Evolutionary conservation across 2,797 vertebrate species (phyloP).

Genomic region (Tangara arthus): DNA sequence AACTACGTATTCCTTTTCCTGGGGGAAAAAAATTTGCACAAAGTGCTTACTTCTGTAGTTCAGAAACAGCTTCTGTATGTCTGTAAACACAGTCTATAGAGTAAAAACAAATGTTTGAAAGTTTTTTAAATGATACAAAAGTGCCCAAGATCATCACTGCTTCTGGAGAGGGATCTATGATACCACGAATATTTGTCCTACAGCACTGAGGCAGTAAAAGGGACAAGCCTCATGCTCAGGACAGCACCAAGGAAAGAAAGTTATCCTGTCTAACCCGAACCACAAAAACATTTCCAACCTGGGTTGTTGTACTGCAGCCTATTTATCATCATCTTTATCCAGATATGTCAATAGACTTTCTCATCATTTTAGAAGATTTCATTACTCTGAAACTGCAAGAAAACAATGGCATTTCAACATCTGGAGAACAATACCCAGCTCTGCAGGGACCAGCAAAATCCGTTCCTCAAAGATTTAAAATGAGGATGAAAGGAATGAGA

Average conservation of each 20-base stretch:
- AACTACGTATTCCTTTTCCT: neutral
- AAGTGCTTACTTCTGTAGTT: neutral
- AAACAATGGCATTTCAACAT: neutral
- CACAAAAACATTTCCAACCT: neutral
- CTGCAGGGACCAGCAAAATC: neutral
- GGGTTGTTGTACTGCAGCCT: neutral
- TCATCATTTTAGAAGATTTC: neutral
- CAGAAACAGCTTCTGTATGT: neutral
- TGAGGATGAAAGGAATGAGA: neutral
- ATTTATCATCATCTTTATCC: neutral
- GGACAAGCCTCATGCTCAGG: neutral
- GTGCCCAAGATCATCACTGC: neutral
- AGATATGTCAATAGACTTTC: neutral
- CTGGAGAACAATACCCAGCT: neutral
- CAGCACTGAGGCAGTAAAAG: neutral
- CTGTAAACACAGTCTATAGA: neutral
- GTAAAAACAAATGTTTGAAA: neutral
- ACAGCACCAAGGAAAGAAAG: neutral
- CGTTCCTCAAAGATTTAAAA: neutral
- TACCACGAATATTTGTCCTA: neutral
- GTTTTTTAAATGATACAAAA: neutral
- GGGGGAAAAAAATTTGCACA: neutral
- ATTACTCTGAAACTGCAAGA: neutral
- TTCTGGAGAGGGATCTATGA: neutral
- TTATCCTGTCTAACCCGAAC: neutral